A percentile compares a stretch with the other conserved stretches of the same genome.
Evolutionary conservation across 2,797 vertebrate species (phyloP).

Genomic region (Lepus townsendii): DNA sequence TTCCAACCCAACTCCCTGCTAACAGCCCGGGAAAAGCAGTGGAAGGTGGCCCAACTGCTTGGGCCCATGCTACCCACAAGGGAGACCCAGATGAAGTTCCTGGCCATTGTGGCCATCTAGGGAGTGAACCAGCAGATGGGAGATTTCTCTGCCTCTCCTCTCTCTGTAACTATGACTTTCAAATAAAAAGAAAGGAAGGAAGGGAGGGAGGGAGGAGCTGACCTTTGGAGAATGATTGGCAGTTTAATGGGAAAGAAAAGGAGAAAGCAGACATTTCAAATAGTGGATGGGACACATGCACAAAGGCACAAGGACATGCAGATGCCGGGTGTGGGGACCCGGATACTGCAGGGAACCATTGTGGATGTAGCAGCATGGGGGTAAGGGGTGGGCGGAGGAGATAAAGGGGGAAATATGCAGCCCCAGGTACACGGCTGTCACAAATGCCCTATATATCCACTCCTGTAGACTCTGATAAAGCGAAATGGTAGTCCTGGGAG

Average conservation of each 20-base stretch:
- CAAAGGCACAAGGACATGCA: neutral
- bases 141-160: too few species aligned
- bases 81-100: too few species aligned
- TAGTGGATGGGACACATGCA: rapidly evolving
- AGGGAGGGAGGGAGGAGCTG: neutral
- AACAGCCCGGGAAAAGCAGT: too few species aligned
- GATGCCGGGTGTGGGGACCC: neutral
- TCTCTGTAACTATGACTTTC: too few species aligned
- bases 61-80: too few species aligned
- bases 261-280: neutral
- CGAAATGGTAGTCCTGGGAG: constrained; percentile 35
- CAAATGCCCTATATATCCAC: neutral
- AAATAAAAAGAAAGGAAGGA: too few species aligned
- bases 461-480: neutral
- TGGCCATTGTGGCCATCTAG: too few species aligned
- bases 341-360: rapidly evolving
- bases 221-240: neutral
- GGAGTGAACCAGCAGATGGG: too few species aligned
- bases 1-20: too few species aligned
- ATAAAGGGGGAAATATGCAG: neutral
- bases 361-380: too few species aligned
- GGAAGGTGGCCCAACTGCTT: too few species aligned
- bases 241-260: rapidly evolving
- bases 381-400: neutral
- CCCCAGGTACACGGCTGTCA: neutral